Conservation (phyloP, 2,888 invertebrate genomes). For the Meloe dianella region DNA sequence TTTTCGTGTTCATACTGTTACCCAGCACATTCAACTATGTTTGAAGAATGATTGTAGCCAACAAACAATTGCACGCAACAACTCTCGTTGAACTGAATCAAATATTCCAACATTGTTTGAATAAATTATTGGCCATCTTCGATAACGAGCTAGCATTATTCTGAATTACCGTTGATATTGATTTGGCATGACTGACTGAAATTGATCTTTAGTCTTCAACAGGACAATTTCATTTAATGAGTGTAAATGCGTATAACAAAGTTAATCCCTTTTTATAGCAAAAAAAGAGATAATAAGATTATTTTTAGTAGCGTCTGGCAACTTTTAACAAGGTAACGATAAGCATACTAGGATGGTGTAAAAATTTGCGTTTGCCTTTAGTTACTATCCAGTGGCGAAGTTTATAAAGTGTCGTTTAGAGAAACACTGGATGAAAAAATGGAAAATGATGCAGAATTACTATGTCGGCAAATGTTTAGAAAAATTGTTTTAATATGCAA, state of each 20-base stretch:
- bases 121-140: background rate
- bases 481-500: constrained; percentile 42
- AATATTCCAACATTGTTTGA: background rate
- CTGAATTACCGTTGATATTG: background rate
- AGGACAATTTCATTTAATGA: background rate
- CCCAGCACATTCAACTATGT: constrained; percentile 17
- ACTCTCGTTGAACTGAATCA: background rate
- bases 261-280: background rate
- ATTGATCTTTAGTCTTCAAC: background rate
- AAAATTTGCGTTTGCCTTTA: background rate
- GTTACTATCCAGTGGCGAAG: constrained; percentile 15
- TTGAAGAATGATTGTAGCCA: constrained; percentile 25
- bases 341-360: background rate
- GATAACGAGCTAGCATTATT: background rate
- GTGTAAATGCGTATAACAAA: background rate
- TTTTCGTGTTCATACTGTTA: constrained; percentile 15
- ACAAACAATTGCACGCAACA: background rate
- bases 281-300: background rate
- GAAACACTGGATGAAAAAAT: background rate
- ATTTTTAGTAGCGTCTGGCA: background rate
- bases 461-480: constrained; percentile 38
- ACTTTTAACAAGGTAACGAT: background rate
- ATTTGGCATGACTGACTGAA: background rate
- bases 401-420: constrained; percentile 23
- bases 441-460: constrained; percentile 28